Conservation (phyloP, 1,140 invertebrate genomes). For the Cylas formicarius region DNA sequence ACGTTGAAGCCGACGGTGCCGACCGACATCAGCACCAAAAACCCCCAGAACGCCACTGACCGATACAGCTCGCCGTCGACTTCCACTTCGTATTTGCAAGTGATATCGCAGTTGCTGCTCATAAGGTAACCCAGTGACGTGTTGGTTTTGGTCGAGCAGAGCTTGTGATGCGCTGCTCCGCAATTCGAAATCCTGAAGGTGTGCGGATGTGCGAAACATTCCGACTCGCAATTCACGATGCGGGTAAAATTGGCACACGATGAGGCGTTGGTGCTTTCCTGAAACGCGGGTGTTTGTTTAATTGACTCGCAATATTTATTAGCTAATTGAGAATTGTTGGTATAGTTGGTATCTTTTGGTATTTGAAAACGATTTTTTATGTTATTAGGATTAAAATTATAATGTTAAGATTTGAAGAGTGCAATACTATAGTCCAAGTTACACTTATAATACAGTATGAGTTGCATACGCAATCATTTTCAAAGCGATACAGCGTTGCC, state of each 20-base stretch:
- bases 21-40: slow-evolving; percentile 60
- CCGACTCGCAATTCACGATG: slow-evolving; percentile 20
- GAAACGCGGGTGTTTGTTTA: slow-evolving; percentile 4
- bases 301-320: too few species aligned
- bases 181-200: slow-evolving; percentile 10
- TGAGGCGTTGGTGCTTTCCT: slow-evolving; percentile 1
- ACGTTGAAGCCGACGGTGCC: slow-evolving; percentile 72
- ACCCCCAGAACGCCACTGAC: slow-evolving; percentile 58
- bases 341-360: too few species aligned
- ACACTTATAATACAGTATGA: too few species aligned
- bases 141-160: slow-evolving; percentile 13
- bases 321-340: too few species aligned
- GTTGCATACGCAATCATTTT: too few species aligned
- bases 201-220: slow-evolving; percentile 22
- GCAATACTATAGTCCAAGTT: too few species aligned
- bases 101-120: neutral
- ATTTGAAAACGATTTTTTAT: too few species aligned
- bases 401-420: too few species aligned
- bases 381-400: too few species aligned
- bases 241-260: slow-evolving; percentile 18
- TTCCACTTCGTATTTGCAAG: too few species aligned
- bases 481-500: too few species aligned
- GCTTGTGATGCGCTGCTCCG: too few species aligned
- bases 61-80: slow-evolving; percentile 19
- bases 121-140: neutral